phyloP scores from a whole-genome alignment of 2,888 invertebrate species.

The Eupithecia dodoneata region DNA sequence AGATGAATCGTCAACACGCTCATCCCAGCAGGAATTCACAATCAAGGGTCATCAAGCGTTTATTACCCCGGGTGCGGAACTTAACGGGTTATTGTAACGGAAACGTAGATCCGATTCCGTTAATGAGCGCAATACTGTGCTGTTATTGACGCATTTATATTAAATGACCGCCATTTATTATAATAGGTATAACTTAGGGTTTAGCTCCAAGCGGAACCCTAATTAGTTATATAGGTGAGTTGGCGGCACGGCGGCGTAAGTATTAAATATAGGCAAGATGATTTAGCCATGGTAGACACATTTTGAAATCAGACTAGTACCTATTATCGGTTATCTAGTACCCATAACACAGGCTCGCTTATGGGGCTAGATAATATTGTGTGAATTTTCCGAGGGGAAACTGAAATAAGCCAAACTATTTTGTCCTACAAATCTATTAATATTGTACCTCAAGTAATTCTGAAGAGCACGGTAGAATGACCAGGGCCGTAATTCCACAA shows the following conservation, averaged over 20 bases:
- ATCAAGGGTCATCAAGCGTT: conserved; percentile 23
- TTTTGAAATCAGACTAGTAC: not conserved
- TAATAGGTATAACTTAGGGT: not conserved
- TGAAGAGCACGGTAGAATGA: conserved; percentile 12
- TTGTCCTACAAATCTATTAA: not conserved
- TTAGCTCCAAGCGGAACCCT: not conserved
- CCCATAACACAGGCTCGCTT: too few species aligned
- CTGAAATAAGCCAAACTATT: too few species aligned
- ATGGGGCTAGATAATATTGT: too few species aligned
- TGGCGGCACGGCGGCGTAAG: not conserved
- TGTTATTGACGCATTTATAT: conserved; percentile 40
- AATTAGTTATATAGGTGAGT: not conserved
- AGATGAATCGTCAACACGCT: conserved; percentile 5
- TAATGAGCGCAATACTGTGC: conserved; percentile 39
- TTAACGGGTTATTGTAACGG: conserved; percentile 37
- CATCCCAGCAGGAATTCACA: conserved; percentile 15
- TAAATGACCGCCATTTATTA: conserved; percentile 26
- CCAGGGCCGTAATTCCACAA: not conserved
- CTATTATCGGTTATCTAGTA: too few species aligned
- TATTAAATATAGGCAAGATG: not conserved
- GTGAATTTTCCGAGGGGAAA: too few species aligned
- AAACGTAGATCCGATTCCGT: conserved; percentile 32
- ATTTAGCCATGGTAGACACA: not conserved
- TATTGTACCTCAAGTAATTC: not conserved
- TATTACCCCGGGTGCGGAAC: conserved; percentile 28